phyloP scores from a whole-genome alignment of 2,888 invertebrate species.

The Lithophane semibrunnea region DNA sequence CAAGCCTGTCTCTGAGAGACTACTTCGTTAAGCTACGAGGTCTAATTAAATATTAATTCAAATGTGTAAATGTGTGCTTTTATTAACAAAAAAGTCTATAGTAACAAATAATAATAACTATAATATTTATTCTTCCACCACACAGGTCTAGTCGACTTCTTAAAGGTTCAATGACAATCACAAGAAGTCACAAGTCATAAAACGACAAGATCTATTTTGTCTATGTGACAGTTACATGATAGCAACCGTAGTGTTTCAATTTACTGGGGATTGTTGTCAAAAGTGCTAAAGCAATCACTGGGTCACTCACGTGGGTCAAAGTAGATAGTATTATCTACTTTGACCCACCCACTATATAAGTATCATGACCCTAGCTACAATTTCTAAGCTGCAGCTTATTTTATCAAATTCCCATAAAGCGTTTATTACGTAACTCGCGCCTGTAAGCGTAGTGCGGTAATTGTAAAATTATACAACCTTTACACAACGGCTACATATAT shows the following conservation, averaged over 20 bases:
- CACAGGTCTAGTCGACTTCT: background rate
- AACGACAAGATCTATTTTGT: background rate
- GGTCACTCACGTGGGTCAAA: too few species aligned
- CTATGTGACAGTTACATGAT: background rate
- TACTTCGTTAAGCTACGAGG: background rate
- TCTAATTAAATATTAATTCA: too few species aligned
- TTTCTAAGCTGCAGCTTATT: constrained; percentile 19
- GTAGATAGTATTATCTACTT: background rate
- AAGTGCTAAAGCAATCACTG: background rate
- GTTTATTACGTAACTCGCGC: constrained; percentile 41
- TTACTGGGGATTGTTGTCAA: background rate
- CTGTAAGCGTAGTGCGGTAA: constrained; percentile 49
- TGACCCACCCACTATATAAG: background rate
- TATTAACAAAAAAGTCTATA: background rate
- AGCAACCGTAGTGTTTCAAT: background rate
- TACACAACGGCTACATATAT: constrained; percentile 44
- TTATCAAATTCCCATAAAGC: constrained; percentile 21
- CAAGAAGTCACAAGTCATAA: background rate
- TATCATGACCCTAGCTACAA: background rate
- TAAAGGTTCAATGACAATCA: too few species aligned
- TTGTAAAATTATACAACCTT: constrained; percentile 59
- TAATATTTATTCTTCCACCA: too few species aligned
- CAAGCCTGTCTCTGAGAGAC: background rate
- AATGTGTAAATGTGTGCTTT: background rate
- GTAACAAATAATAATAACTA: too few species aligned